Conservation (phyloP, 2,888 invertebrate species). For the Pycnomerus fuliginosus region DNA sequence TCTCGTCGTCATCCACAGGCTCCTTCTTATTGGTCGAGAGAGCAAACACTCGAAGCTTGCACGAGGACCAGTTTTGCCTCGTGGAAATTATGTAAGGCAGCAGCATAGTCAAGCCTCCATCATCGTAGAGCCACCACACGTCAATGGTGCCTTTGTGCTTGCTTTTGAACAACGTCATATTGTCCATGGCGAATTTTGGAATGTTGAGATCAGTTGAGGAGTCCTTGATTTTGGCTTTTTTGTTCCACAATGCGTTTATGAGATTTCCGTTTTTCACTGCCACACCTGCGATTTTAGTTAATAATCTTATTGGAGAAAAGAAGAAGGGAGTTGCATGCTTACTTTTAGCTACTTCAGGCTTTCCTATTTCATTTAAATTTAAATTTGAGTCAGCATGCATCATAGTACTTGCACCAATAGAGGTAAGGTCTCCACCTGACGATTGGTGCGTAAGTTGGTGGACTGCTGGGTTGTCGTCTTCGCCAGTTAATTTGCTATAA, state of each 20-base stretch:
- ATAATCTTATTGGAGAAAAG: too few relatives aligned
- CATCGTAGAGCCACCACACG: constrained; percentile 97
- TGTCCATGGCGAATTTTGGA: constrained; percentile 62
- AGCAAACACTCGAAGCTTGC: constrained; percentile 80
- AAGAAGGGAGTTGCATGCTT: too few relatives aligned
- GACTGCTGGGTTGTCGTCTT: constrained; percentile 45
- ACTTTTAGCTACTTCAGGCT: too few relatives aligned
- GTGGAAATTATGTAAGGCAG: constrained; percentile 83
- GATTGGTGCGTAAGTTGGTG: too few relatives aligned
- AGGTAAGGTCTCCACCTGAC: too few relatives aligned
- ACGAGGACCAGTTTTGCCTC: constrained; percentile 73
- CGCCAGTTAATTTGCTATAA: constrained; percentile 56
- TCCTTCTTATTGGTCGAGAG: constrained; percentile 77
- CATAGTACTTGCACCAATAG: constrained; percentile 57
- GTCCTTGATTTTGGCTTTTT: constrained; percentile 8
- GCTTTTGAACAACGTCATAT: constrained; percentile 76
- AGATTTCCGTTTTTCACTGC: constrained; percentile 2
- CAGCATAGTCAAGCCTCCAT: constrained; percentile 82
- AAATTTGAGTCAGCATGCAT: constrained; percentile 74
- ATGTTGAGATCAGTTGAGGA: constrained; percentile 11
- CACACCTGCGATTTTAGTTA: too few relatives aligned
- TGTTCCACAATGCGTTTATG: too few relatives aligned
- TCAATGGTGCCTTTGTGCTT: constrained; percentile 81
- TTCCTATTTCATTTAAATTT: constrained; percentile 58
- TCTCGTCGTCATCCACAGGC: constrained; percentile 75